phyloP scores from a whole-genome alignment of 2,113 vertebrate species.

The Alethe castanea region DNA sequence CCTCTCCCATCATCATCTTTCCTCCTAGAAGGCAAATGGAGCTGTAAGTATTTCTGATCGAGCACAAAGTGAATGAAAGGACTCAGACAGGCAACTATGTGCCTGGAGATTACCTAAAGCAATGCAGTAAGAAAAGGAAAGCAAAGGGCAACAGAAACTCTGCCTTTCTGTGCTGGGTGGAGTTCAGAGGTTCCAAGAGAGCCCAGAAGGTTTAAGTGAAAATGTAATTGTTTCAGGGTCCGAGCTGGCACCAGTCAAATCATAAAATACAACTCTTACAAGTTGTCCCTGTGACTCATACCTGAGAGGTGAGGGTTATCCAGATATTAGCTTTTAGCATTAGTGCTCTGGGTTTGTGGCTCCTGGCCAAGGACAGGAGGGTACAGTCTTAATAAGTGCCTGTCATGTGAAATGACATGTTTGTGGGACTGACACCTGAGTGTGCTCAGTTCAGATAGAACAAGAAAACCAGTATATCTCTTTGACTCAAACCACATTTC shows the following conservation, averaged over 20 bases:
- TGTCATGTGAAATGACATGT: not conserved
- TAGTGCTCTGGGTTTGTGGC: not conserved
- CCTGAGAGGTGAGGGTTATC: not conserved
- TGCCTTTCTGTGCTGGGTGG: not conserved
- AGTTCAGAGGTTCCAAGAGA: not conserved
- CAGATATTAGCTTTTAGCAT: not conserved
- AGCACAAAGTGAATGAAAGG: not conserved
- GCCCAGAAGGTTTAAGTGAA: not conserved
- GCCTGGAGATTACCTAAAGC: not conserved
- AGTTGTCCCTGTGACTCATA: not conserved
- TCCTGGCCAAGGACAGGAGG: not conserved
- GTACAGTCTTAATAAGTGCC: not conserved
- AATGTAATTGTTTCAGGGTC: slow-evolving; percentile 5
- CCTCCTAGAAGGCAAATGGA: not conserved
- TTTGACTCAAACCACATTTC: not conserved
- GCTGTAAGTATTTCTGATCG: not conserved
- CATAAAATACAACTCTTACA: not conserved
- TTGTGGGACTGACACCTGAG: not conserved
- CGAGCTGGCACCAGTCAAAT: not conserved
- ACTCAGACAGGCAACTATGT: not conserved
- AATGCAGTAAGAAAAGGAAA: not conserved
- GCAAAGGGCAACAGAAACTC: not conserved
- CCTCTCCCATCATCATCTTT: not conserved
- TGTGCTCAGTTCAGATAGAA: not conserved
- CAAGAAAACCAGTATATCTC: not conserved